phyloP scores from a whole-genome alignment of 2,888 invertebrate species.

The Drosophila kuntzei region DNA sequence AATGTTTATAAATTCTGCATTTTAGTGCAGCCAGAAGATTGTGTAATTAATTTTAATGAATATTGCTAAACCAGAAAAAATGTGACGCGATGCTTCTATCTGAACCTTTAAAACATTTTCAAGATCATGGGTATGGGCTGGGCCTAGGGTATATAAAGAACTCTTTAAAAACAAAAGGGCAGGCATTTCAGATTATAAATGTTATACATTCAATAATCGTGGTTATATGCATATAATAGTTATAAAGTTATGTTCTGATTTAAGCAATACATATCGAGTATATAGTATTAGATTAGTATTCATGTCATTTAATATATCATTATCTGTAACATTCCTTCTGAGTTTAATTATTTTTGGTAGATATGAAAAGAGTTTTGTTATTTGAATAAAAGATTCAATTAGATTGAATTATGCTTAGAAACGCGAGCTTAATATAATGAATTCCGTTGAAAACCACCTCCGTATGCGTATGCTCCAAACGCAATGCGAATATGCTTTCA shows the following conservation, averaged over 20 bases:
- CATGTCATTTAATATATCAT: background rate
- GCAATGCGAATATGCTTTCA: background rate
- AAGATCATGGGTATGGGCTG: background rate
- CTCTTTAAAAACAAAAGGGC: background rate
- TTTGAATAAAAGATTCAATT: background rate
- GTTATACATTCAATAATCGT: too few species aligned
- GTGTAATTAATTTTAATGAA: background rate
- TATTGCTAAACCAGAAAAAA: background rate
- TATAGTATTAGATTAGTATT: background rate
- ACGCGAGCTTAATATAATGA: background rate
- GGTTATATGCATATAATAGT: background rate
- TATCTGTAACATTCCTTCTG: background rate
- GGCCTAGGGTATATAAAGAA: background rate
- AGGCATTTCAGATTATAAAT: background rate
- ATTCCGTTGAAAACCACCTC: background rate
- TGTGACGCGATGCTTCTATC: background rate
- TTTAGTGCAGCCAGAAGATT: background rate
- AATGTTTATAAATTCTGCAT: background rate
- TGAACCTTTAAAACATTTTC: background rate
- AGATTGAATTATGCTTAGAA: background rate
- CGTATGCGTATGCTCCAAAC: background rate
- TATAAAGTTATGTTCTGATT: background rate
- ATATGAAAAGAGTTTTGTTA: background rate
- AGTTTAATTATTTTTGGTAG: constrained; percentile 2
- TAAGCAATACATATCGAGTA: background rate